A percentile compares a stretch with the other conserved stretches of the same genome.
Conservation (phyloP, 2,797 vertebrate species). For the Sibirionetta formosa region DNA sequence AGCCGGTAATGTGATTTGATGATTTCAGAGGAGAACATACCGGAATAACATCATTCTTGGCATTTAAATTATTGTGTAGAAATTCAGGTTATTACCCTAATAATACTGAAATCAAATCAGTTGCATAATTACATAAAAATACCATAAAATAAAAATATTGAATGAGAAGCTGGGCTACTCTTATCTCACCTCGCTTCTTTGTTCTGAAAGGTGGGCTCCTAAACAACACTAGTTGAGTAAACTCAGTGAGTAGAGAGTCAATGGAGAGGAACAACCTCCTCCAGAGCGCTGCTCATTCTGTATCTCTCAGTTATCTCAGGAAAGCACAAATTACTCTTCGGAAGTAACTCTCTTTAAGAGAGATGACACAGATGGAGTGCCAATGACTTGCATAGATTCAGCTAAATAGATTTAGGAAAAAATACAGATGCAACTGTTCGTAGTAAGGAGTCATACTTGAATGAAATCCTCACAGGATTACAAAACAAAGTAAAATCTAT, state of each 20-base stretch:
- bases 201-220: not conserved
- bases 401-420: not conserved
- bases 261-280: not conserved
- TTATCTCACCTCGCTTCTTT: accelerated
- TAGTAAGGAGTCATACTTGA: not conserved
- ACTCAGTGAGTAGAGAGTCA: not conserved
- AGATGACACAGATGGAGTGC: not conserved
- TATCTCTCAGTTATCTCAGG: not conserved
- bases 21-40: not conserved
- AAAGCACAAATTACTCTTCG: not conserved
- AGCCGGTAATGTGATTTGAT: not conserved
- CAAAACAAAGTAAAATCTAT: not conserved
- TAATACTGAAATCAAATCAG: not conserved
- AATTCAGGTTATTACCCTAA: not conserved
- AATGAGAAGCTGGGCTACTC: not conserved
- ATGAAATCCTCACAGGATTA: not conserved
- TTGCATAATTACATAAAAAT: not conserved
- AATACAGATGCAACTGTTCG: not conserved
- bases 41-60: not conserved
- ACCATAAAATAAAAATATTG: not conserved
- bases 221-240: not conserved
- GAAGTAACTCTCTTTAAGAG: not conserved
- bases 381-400: not conserved
- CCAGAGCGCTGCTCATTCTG: accelerated
- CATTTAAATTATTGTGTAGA: not conserved